Evolutionary conservation across 2,113 vertebrate species (phyloP), one percentile per base, ranked within the genome.

Genomic region (Eonycteris spelaea): DNA sequence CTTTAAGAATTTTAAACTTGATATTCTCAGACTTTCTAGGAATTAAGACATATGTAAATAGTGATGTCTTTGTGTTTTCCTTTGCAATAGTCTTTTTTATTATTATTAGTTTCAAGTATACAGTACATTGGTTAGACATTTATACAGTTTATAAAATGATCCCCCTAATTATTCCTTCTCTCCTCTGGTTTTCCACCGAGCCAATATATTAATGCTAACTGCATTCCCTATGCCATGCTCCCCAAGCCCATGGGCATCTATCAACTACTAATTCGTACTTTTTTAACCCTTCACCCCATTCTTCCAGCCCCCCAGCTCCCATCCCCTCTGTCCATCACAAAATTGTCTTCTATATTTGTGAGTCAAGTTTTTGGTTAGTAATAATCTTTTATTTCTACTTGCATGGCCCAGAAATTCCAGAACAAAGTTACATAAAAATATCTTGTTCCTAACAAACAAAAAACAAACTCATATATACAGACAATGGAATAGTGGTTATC

Each of bases 351-450:
- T 48, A 48, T 48, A 48, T 48, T 51, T 51, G 51, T 51, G 15
- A 51, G 15, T 51, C 51, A 51, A 51, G 51, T 51, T 51, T 51
- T 16, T 51, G 51, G 51, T 51, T 16, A 51, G 51, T 51, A 94
- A 55, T 59, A 75, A 22, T 65, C 19, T 86, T 65, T 95, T 59
- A 78, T 63, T 95, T 95, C 68, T 88, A 30, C 59, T 73, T 84
- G 57, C 24, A 22, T 91, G 59, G 21, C 26, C 48, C 51, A 93
- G 86, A 85, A 71, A 35, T 85, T 96, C 63, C 26, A 82, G 79
- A 88, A 86, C 26, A 77, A 70, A 79, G 30, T 77, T 51, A 78
- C 59, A 45, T 67, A 90, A 83, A 90, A 93, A 86, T 73, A 71
- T 21, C 33, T 90, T 87, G 9, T 35, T 92, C 22, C 75, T 94